These are phyloP conservation scores for Clytia hemisphaerica DNA, from an alignment of 30 jellyfish, hydroid and myxozoan genomes.

Conservation along the genomic window DNA sequence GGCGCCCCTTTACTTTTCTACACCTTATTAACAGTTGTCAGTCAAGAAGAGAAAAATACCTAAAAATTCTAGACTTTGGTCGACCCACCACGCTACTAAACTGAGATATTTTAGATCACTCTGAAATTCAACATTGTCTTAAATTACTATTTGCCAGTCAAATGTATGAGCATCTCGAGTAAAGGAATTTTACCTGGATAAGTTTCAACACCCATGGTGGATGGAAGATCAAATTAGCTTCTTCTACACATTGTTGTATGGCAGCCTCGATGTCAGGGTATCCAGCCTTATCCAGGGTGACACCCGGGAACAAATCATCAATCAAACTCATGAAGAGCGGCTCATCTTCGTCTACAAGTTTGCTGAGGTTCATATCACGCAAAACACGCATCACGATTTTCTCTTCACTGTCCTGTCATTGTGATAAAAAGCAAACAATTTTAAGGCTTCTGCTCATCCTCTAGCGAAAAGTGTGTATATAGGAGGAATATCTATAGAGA, in stretches of 20 bases:
- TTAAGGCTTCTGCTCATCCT: too few species aligned
- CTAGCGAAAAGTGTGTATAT: too few species aligned
- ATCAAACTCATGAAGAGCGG: slow-evolving; percentile 77
- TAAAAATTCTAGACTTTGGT: too few species aligned
- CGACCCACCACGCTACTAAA: too few species aligned
- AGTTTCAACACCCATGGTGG: slow-evolving; percentile 73
- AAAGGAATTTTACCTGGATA: slow-evolving; percentile 49
- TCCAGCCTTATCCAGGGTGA: slow-evolving; percentile 76
- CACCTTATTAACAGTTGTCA: too few species aligned
- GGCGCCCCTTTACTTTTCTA: too few species aligned
- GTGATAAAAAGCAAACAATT: not conserved
- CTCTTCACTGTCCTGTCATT: slow-evolving; percentile 73
- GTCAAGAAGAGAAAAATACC: too few species aligned
- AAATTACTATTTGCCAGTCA: too few species aligned
- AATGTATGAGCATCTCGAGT: too few species aligned
- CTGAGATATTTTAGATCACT: too few species aligned
- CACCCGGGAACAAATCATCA: slow-evolving; percentile 83
- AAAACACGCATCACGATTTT: slow-evolving; percentile 84
- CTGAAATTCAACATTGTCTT: too few species aligned
- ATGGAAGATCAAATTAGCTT: slow-evolving; percentile 60
- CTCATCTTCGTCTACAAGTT: slow-evolving; percentile 90
- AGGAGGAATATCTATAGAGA: too few species aligned
- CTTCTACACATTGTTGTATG: slow-evolving; percentile 50
- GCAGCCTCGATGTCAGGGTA: slow-evolving; percentile 78
- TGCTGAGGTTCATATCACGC: slow-evolving; percentile 85